Evolutionary conservation across 2,888 invertebrate genomes (phyloP).

Genomic region (Cantharis rufa): DNA sequence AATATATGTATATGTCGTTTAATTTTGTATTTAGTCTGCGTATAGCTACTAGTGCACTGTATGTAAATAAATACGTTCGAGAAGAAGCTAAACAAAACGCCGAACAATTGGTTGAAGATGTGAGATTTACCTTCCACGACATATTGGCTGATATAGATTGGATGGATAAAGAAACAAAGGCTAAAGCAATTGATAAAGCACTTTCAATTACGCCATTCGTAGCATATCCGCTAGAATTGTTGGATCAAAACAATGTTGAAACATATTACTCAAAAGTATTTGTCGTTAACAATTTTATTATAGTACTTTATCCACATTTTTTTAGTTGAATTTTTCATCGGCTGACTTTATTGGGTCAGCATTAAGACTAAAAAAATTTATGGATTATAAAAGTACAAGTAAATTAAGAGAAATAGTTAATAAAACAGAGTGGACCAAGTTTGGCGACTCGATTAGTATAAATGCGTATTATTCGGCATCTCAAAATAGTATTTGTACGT

Average conservation of each 20-base stretch:
- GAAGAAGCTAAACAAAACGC: constrained; percentile 82
- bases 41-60: constrained; percentile 74
- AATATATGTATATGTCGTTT: too few relatives aligned
- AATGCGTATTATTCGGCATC: constrained; percentile 61
- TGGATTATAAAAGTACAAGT: constrained; percentile 57
- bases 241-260: constrained; percentile 54
- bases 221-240: constrained; percentile 64
- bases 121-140: constrained; percentile 78
- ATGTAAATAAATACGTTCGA: constrained; percentile 80
- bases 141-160: constrained; percentile 81
- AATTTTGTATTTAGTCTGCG: constrained; percentile 58
- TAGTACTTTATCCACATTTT: constrained; percentile 14
- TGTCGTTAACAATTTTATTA: constrained; percentile 31
- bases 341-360: constrained; percentile 19
- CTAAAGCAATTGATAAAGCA: constrained; percentile 8
- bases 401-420: constrained; percentile 60
- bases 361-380: constrained; percentile 44
- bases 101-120: constrained; percentile 84
- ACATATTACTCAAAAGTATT: constrained; percentile 71
- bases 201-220: constrained; percentile 64
- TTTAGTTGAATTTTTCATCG: constrained; percentile 52
- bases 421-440: constrained; percentile 60
- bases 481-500: constrained; percentile 63
- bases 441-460: constrained; percentile 58
- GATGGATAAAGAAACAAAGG: constrained; percentile 76